Percentiles rank a stretch among this genome's conserved stretches.
Evolutionary conservation across 2,888 invertebrate species (phyloP).

Genomic region (Mythimna pallens): DNA sequence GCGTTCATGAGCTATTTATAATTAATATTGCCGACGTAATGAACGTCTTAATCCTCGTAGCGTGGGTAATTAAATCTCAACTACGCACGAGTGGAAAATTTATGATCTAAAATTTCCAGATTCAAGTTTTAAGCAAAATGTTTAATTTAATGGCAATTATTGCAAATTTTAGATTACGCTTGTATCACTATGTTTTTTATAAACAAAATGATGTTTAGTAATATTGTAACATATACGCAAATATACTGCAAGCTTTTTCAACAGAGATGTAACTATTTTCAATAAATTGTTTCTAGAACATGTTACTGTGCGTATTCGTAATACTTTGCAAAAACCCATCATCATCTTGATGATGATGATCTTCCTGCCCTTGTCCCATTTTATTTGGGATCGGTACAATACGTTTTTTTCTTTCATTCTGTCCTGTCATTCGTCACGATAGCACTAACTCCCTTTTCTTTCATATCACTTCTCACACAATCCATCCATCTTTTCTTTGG

Average conservation of each 20-base stretch:
- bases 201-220: not conserved
- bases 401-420: too few species aligned
- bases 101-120: slow-evolving; percentile 3
- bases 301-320: too few species aligned
- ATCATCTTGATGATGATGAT: too few species aligned
- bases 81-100: slow-evolving; percentile 32
- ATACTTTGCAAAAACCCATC: too few species aligned
- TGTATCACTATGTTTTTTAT: not conserved
- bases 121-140: not conserved
- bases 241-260: not conserved
- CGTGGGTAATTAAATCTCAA: slow-evolving; percentile 38
- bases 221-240: not conserved
- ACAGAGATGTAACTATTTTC: not conserved
- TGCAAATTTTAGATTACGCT: not conserved
- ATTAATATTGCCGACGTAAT: slow-evolving; percentile 23
- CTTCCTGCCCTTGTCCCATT: too few species aligned
- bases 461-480: too few species aligned
- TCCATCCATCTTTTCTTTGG: too few species aligned
- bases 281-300: too few species aligned
- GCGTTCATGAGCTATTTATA: slow-evolving; percentile 22
- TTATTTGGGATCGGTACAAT: too few species aligned
- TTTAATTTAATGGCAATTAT: not conserved
- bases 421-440: too few species aligned
- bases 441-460: too few species aligned
- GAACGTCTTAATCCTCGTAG: slow-evolving; percentile 21